phyloP scores from a whole-genome alignment of 2,888 invertebrate genomes.

The Thumatha senex region DNA sequence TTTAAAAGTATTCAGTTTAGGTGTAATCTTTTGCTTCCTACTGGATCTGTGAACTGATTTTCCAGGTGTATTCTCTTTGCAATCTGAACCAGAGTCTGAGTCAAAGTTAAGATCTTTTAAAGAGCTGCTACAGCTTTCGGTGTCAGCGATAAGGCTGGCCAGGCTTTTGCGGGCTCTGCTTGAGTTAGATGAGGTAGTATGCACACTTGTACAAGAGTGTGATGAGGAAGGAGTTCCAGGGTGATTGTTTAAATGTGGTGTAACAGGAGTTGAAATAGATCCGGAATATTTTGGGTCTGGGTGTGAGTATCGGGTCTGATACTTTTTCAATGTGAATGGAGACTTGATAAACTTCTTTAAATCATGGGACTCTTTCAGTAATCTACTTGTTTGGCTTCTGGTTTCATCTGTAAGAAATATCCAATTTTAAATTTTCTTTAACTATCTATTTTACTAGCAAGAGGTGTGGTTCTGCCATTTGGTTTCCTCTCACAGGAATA shows the following conservation, averaged over 20 bases:
- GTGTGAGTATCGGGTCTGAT: constrained; percentile 63
- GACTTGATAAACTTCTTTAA: constrained; percentile 77
- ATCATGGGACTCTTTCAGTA: constrained; percentile 62
- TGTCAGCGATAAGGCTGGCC: constrained; percentile 74
- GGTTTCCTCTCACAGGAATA: too few relatives aligned
- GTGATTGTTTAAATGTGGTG: constrained; percentile 67
- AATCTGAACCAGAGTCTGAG: constrained; percentile 71
- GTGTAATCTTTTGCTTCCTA: constrained; percentile 58
- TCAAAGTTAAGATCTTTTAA: constrained; percentile 78
- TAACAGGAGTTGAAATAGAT: constrained; percentile 68
- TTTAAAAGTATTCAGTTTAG: constrained; percentile 68
- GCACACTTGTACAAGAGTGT: constrained; percentile 70
- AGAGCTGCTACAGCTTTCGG: constrained; percentile 79
- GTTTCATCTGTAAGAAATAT: constrained; percentile 52
- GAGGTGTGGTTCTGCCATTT: too few relatives aligned
- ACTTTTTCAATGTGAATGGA: constrained; percentile 75
- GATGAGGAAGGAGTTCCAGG: constrained; percentile 74
- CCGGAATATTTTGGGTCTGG: constrained; percentile 59
- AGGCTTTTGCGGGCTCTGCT: constrained; percentile 73
- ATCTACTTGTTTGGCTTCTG: constrained; percentile 57
- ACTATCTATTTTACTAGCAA: neutral
- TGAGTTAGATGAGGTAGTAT: constrained; percentile 72
- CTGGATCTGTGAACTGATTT: constrained; percentile 56
- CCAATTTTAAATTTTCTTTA: neutral
- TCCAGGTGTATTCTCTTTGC: constrained; percentile 76